Percentiles rank a stretch among this genome's conserved stretches.
These are phyloP conservation scores for Epistrophe grossulariae DNA, from an alignment of 2,888 invertebrate species.

Conservation along the genomic window DNA sequence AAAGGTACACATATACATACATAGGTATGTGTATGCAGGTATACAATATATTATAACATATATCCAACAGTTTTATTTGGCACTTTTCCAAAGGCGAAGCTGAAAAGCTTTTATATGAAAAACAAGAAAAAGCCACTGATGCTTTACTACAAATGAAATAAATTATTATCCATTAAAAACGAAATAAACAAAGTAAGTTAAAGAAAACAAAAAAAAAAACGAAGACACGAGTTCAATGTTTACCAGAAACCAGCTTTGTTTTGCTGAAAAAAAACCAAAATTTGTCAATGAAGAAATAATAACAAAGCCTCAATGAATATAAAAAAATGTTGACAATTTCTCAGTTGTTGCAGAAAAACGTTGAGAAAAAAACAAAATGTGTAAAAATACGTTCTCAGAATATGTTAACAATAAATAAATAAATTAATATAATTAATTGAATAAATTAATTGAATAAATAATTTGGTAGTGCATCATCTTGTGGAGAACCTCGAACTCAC, in stretches of 20 bases:
- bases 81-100: constrained; percentile 51
- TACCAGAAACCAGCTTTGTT: constrained; percentile 25
- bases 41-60: too few species aligned
- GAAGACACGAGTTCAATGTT: constrained; percentile 25
- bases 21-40: neutral
- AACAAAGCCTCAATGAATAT: constrained; percentile 36
- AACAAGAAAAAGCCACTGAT: constrained; percentile 30
- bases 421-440: too few species aligned
- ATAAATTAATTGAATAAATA: too few species aligned
- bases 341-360: too few species aligned
- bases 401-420: too few species aligned
- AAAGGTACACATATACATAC: neutral
- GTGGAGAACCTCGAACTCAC: too few species aligned
- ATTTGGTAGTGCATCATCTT: too few species aligned
- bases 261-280: neutral
- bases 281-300: neutral
- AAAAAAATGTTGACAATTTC: too few species aligned
- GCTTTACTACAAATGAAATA: constrained; percentile 6
- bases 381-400: too few species aligned
- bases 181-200: constrained; percentile 23
- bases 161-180: constrained; percentile 43
- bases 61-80: constrained; percentile 30
- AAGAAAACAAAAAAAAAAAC: constrained; percentile 1
- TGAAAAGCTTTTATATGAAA: constrained; percentile 47
- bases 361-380: too few species aligned